phyloP scores from a whole-genome alignment of 2,797 vertebrate species.

The Aldrovandia affinis region DNA sequence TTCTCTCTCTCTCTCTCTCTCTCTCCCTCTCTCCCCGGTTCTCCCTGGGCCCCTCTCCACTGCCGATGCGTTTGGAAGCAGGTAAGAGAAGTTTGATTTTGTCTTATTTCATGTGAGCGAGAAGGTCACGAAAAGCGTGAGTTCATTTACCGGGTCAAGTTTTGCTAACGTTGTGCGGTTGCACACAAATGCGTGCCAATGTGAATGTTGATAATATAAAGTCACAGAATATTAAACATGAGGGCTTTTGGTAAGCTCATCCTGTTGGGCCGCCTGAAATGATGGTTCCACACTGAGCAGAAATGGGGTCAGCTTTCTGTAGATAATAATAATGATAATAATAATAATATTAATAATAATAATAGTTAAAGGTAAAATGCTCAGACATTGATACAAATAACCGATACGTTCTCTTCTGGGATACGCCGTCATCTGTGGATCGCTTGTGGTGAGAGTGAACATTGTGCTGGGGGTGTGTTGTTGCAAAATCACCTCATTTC shows the following conservation, averaged over 20 bases:
- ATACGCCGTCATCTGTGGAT: no score
- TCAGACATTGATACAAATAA: not conserved
- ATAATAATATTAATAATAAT: no score
- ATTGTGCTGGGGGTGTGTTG: not conserved
- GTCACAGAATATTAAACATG: not conserved
- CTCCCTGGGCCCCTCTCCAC: conserved; percentile 12
- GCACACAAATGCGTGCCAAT: not conserved
- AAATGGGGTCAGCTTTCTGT: no score
- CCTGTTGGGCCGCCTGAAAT: no score
- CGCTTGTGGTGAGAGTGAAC: no score
- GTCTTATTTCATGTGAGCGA: conserved; percentile 10
- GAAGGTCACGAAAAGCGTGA: not conserved
- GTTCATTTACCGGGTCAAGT: not conserved
- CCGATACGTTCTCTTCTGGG: not conserved
- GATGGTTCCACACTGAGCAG: no score
- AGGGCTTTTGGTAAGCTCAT: not conserved
- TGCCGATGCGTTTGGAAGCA: conserved; percentile 46
- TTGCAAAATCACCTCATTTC: not conserved
- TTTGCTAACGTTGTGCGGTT: not conserved
- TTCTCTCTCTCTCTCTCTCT: conserved; percentile 28
- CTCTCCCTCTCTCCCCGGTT: conserved; percentile 26
- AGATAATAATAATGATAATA: no score
- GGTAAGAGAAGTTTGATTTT: conserved; percentile 52
- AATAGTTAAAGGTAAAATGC: no score
- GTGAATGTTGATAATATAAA: not conserved